These are phyloP conservation scores for Pangasius mekongensis DNA, from an alignment of 2,797 vertebrate species.

Conservation along the genomic window DNA sequence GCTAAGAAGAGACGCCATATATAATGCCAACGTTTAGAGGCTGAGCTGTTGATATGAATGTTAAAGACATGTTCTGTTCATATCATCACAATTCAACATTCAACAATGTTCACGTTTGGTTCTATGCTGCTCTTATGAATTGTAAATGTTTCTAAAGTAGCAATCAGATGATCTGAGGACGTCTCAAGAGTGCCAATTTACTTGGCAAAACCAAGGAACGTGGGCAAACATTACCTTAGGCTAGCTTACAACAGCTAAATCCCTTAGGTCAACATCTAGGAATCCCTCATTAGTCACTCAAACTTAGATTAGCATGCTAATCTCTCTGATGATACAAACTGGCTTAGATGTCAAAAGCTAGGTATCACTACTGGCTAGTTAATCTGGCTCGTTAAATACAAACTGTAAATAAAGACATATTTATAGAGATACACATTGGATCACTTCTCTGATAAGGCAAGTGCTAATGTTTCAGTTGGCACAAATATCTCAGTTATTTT, in stretches of 20 bases:
- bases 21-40: neutral
- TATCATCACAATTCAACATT: neutral
- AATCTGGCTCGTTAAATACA: neutral
- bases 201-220: neutral
- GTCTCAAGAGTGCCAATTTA: neutral
- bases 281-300: neutral
- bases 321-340: neutral
- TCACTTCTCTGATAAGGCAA: neutral
- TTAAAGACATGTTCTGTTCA: neutral
- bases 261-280: neutral
- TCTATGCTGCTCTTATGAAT: neutral
- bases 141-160: neutral
- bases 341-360: neutral
- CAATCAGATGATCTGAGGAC: neutral
- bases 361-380: neutral
- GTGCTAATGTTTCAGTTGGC: neutral
- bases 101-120: neutral
- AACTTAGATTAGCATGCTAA: constrained; percentile 10
- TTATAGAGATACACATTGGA: neutral
- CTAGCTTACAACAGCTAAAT: neutral
- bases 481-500: neutral
- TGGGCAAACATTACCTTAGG: neutral
- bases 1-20: neutral
- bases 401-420: neutral
- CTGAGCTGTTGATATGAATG: neutral